These are phyloP conservation scores for Tangara arthus DNA, from an alignment of 2,797 vertebrate species.

Conservation along the genomic window DNA sequence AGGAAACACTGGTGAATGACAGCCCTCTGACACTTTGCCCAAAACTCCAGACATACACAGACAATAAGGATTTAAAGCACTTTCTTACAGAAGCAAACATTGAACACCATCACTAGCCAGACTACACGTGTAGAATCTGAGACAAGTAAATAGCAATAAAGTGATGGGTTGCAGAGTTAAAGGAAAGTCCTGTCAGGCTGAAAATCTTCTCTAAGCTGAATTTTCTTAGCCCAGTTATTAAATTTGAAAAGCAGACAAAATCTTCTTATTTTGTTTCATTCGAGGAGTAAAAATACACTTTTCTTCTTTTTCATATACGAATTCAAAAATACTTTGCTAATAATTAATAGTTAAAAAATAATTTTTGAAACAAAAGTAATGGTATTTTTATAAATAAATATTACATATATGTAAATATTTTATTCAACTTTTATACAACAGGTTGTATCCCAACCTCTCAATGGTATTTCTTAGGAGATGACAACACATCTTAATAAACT, in stretches of 20 bases:
- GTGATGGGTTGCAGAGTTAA: background rate
- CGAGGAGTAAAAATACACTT: background rate
- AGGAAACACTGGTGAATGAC: background rate
- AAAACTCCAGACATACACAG: rapidly evolving
- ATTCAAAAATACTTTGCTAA: background rate
- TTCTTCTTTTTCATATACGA: background rate
- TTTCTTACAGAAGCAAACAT: background rate
- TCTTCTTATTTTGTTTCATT: background rate
- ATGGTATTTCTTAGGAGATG: background rate
- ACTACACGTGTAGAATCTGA: background rate
- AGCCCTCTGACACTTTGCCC: background rate
- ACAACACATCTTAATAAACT: background rate
- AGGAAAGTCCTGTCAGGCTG: background rate
- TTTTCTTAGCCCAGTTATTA: background rate
- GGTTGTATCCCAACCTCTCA: background rate
- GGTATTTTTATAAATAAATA: background rate
- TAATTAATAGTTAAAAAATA: background rate
- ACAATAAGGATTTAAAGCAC: background rate
- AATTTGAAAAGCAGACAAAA: background rate
- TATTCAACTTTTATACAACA: background rate
- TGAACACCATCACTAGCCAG: background rate
- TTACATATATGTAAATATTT: background rate
- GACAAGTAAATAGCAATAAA: background rate
- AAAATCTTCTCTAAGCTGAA: background rate
- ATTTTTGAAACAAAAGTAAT: background rate